Evolutionary conservation across 2,888 invertebrate species (phyloP).

Genomic region (Tetragonisca angustula): DNA sequence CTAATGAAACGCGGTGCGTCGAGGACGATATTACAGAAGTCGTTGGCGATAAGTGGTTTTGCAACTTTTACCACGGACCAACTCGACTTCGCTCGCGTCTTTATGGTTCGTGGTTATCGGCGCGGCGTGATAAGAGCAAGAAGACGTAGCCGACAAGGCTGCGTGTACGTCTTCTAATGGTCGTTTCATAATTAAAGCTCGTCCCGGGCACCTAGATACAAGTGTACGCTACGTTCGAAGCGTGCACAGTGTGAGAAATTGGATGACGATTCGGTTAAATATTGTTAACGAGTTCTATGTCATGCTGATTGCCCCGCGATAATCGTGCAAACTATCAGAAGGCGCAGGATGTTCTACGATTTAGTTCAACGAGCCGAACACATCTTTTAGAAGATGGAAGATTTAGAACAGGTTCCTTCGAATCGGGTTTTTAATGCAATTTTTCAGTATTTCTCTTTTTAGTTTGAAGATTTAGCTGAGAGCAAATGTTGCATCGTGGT

Average conservation of each 20-base stretch:
- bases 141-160: slow-evolving; percentile 34
- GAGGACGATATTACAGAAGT: slow-evolving; percentile 51
- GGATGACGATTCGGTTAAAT: neutral
- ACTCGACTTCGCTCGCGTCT: slow-evolving; percentile 42
- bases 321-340: too few relatives aligned
- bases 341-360: neutral
- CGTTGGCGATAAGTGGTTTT: slow-evolving; percentile 61
- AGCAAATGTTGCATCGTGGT: neutral
- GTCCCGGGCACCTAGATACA: neutral
- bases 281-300: neutral
- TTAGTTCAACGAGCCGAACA: neutral
- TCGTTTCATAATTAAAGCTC: slow-evolving; percentile 53
- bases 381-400: neutral
- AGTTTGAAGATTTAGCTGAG: neutral
- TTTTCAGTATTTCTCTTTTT: neutral
- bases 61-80: slow-evolving; percentile 22
- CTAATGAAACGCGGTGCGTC: slow-evolving; percentile 61
- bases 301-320: neutral
- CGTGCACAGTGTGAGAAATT: neutral
- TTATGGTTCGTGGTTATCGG: slow-evolving; percentile 45
- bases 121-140: slow-evolving; percentile 54
- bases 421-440: neutral
- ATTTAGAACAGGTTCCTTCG: neutral
- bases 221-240: neutral
- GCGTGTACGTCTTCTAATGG: slow-evolving; percentile 17